These are phyloP conservation scores for Sinocyclocheilus rhinocerous DNA, from an alignment of 2,113 vertebrate species.

Conservation along the genomic window DNA sequence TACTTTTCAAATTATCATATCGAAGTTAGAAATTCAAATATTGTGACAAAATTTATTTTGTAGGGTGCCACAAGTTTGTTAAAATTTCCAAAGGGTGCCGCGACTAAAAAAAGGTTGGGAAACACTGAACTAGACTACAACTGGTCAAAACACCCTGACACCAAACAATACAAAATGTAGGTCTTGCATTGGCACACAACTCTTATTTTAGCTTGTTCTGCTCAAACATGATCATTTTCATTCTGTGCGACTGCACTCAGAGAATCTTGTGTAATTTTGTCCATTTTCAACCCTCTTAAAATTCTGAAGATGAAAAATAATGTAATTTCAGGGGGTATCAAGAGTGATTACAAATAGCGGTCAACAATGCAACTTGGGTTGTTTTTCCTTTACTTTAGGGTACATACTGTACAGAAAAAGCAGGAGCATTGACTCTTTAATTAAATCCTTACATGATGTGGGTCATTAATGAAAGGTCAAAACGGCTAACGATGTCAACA, in stretches of 20 bases:
- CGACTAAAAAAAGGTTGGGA: too few relatives aligned
- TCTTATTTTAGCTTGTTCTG: conserved; percentile 13
- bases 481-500: conserved; percentile 24
- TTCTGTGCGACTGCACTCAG: neutral
- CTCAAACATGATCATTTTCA: conserved; percentile 7
- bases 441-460: conserved; percentile 9
- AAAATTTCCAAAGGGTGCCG: too few relatives aligned
- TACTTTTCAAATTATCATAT: too few relatives aligned
- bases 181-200: neutral
- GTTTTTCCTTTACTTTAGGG: conserved; percentile 29
- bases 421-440: neutral
- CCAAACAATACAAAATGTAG: neutral
- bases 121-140: too few relatives aligned
- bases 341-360: neutral
- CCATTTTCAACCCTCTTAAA: neutral
- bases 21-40: too few relatives aligned
- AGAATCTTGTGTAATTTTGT: neutral
- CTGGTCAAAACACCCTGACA: neutral
- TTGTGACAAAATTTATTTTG: too few relatives aligned
- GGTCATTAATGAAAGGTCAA: neutral
- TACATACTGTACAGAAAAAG: neutral
- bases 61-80: too few relatives aligned
- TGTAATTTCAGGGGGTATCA: neutral
- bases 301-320: neutral
- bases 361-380: neutral